Conservation (phyloP, 1,140 invertebrate species). For the Ptiloglossa arizonensis region DNA sequence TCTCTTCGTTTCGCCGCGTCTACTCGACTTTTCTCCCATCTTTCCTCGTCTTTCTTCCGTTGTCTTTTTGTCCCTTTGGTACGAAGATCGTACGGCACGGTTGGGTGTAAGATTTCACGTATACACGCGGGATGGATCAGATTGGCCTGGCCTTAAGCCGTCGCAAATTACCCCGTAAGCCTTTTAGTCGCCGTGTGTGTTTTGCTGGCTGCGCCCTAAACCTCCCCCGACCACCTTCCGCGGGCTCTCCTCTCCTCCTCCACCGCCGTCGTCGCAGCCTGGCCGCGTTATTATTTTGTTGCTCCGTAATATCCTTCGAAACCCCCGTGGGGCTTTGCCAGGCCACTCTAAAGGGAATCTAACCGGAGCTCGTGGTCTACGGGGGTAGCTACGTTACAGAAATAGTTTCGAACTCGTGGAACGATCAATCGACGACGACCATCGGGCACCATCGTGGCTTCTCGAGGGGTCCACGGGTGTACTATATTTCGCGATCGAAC, state of each 20-base stretch:
- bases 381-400: conserved; percentile 43
- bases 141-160: conserved; percentile 78
- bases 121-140: conserved; percentile 72
- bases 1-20: conserved; percentile 30
- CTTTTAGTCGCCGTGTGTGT: conserved; percentile 76
- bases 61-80: conserved; percentile 51
- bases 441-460: neutral
- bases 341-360: conserved; percentile 71
- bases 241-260: too few relatives aligned
- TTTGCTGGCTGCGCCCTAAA: conserved; percentile 69
- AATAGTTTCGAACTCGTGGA: conserved; percentile 55
- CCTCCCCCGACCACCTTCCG: conserved; percentile 33
- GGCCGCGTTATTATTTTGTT: conserved; percentile 73
- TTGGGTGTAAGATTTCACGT: conserved; percentile 77
- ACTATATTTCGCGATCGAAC: too few relatives aligned
- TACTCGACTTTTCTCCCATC: conserved; percentile 58
- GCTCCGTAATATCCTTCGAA: conserved; percentile 65
- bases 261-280: neutral
- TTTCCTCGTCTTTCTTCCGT: conserved; percentile 31
- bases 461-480: too few relatives aligned
- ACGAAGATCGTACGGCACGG: conserved; percentile 58
- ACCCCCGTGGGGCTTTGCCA: conserved; percentile 69
- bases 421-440: conserved; percentile 41
- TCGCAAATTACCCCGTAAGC: conserved; percentile 79
- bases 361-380: conserved; percentile 47